Conservation (phyloP, 2,797 vertebrate genomes). For the Karalla daura region DNA sequence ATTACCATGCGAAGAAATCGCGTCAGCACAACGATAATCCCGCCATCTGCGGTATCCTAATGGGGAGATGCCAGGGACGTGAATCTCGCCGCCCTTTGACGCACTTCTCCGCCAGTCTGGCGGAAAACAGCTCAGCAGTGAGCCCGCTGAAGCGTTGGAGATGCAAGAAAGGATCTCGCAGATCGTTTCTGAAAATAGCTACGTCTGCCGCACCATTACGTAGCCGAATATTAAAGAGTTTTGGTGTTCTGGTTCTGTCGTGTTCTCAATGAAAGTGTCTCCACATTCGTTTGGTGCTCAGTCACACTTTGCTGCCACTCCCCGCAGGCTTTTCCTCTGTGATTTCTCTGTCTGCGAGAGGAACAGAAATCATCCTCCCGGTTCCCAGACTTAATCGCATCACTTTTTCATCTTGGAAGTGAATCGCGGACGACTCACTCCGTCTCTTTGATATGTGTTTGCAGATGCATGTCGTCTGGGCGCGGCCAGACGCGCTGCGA, state of each 20-base stretch:
- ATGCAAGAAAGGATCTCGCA: constrained; percentile 12
- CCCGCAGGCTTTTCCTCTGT: constrained; percentile 21
- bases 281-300: constrained; percentile 45
- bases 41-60: no score
- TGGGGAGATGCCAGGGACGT: neutral
- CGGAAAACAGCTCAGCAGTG: neutral
- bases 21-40: neutral
- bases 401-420: constrained; percentile 52
- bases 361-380: constrained; percentile 56
- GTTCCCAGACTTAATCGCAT: constrained; percentile 49
- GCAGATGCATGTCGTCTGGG: constrained; percentile 15
- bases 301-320: constrained; percentile 52
- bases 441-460: constrained; percentile 27
- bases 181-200: constrained; percentile 26
- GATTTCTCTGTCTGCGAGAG: constrained; percentile 50
- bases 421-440: constrained; percentile 35
- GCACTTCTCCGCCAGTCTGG: neutral
- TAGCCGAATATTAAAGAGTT: constrained; percentile 34
- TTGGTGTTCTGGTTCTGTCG: constrained; percentile 21
- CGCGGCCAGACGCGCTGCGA: constrained; percentile 12
- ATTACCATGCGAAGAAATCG: neutral
- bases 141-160: neutral
- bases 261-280: constrained; percentile 43
- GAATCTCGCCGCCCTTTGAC: neutral
- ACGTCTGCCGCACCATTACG: constrained; percentile 16